A percentile compares a stretch with the other conserved stretches of the same genome.
Conservation (phyloP, 2,113 vertebrate genomes). For the Ivindomyrus marchei region DNA sequence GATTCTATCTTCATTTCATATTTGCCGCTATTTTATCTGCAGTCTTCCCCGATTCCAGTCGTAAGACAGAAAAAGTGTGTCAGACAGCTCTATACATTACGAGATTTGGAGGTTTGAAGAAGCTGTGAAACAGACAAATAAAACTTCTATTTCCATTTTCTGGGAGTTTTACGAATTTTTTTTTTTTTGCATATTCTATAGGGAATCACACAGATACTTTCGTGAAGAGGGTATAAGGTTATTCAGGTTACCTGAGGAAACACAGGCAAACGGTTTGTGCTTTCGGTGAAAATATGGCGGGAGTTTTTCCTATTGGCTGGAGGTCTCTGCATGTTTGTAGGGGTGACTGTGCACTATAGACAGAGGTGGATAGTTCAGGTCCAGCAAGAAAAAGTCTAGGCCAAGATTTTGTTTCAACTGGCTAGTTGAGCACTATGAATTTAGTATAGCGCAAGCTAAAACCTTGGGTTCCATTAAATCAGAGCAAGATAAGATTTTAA, state of each 20-base stretch:
- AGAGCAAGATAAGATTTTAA: no score
- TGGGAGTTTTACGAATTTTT: neutral
- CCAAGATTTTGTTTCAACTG: neutral
- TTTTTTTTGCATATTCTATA: neutral
- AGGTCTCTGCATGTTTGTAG: neutral
- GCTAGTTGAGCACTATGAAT: neutral
- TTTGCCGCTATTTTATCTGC: neutral
- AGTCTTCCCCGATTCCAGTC: neutral
- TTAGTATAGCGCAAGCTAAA: no score
- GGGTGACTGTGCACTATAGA: neutral
- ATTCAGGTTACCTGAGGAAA: neutral
- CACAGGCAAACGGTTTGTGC: neutral
- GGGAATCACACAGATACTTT: neutral
- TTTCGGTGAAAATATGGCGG: neutral
- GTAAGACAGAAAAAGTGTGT: neutral
- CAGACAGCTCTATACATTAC: neutral
- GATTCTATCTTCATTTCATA: neutral
- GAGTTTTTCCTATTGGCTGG: neutral
- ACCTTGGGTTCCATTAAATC: no score
- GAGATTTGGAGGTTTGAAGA: neutral
- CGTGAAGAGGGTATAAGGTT: neutral
- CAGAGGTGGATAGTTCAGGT: neutral
- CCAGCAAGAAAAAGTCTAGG: neutral
- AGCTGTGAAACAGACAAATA: neutral
- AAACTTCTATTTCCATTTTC: neutral